Percentiles rank a stretch among this genome's conserved stretches.
phyloP scores from a whole-genome alignment of 2,113 vertebrate genomes.

The Rhodinocichla rosea region DNA sequence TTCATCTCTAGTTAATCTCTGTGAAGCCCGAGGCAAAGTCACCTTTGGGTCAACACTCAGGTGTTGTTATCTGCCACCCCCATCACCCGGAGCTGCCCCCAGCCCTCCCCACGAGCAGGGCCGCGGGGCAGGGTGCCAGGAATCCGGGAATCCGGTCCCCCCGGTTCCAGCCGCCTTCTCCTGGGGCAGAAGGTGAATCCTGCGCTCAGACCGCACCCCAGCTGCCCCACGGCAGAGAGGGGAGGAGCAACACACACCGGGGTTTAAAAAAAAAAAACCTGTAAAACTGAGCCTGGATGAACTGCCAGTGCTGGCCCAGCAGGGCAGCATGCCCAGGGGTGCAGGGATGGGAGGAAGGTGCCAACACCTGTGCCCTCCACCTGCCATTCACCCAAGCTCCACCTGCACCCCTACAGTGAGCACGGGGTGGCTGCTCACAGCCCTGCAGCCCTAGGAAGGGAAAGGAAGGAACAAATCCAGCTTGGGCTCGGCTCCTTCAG shows the following conservation, averaged over 20 bases:
- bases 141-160: not conserved
- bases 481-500: not conserved
- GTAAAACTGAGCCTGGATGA: accelerated
- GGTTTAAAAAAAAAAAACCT: not conserved
- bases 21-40: slow-evolving; percentile 49
- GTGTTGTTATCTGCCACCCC: slow-evolving; percentile 55
- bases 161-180: not conserved
- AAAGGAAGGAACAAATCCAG: not conserved
- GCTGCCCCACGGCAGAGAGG: not conserved
- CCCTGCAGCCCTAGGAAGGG: not conserved
- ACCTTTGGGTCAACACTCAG: slow-evolving; percentile 64
- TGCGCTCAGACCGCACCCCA: not conserved
- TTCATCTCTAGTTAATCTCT: slow-evolving; percentile 53
- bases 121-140: not conserved
- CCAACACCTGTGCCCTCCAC: not conserved
- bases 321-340: not conserved
- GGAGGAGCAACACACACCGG: not conserved
- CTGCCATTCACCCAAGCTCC: not conserved
- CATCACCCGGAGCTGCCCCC: slow-evolving; percentile 12
- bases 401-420: accelerated
- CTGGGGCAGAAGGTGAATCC: not conserved
- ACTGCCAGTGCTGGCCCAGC: accelerated
- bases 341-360: not conserved
- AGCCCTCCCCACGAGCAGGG: not conserved
- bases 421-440: not conserved